Base-by-base conservation (phyloP, 1,140 invertebrate genomes). In the Pristionchus pacificus region DNA sequence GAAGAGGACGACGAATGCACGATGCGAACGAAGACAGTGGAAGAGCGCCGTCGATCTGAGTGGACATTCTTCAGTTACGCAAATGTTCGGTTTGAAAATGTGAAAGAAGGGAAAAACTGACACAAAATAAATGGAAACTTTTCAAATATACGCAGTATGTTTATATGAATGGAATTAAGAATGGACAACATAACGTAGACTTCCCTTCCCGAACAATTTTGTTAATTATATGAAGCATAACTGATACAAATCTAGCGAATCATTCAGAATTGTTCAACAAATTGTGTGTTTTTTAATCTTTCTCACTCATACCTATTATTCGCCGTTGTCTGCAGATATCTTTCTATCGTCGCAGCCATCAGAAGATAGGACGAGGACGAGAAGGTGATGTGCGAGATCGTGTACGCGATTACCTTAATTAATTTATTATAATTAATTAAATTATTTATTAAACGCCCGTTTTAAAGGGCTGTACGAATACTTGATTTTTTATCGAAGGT, bases 321-420 rank as follows among this genome's bases (percentile, higher is more conserved):
- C 10, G 31, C 71, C n/a, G 71, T 77, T 27, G 74, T 76, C 60
- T 77, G 74, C 27, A 80, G 75, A 72, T 80, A 80, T 60, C 78
- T 60, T 64, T 80, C 78, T 31, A 80, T 66, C 1, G 78, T 79
- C 29, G 79, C 79, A 27, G 76, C 73, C 66, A 79, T 76, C 2
- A 79, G 74, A 28, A 79, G 70, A 74, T 79, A 79, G 27, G 78
- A 79, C 2, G 69, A 70, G 38, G 70, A 63, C 2, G 75, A 72
- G 38, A 79, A 62, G 10, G 75, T 77, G 25, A 79, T 70, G 70
- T 79, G 76, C 19, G 78, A 79, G 14, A 79, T 58, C 32, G 78
- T 78, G 33, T 79, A 79, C 10, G 74, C 70, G 25, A 79, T 58
- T 19, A 49, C 38, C 38, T 49, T 6, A 49, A 19, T 10, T 19